Evolutionary conservation across 2,888 invertebrate genomes (phyloP).

Genomic region (Tetragnatha montana): DNA sequence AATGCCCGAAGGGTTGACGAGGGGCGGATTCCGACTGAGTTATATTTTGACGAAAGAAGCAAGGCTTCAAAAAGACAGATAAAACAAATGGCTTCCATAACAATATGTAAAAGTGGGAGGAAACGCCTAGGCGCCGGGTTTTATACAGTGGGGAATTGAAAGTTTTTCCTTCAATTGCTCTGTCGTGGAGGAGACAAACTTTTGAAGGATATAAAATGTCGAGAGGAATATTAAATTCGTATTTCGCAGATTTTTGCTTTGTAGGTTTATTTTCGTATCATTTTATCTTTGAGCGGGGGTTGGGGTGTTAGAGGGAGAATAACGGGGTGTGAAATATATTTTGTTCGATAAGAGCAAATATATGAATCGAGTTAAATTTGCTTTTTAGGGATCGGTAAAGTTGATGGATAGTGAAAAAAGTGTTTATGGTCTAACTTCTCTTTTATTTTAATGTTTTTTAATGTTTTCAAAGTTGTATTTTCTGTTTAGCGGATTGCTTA

Average conservation of each 20-base stretch:
- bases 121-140: neutral
- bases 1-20: neutral
- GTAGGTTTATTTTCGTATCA: slow-evolving; percentile 12
- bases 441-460: too few species aligned
- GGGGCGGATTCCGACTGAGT: slow-evolving; percentile 25
- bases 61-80: slow-evolving; percentile 28
- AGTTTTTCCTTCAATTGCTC: neutral
- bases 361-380: too few species aligned
- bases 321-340: neutral
- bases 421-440: too few species aligned
- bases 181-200: neutral
- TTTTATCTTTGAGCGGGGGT: neutral
- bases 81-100: slow-evolving; percentile 19
- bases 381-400: too few species aligned
- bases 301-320: neutral
- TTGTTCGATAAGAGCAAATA: too few species aligned
- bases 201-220: slow-evolving; percentile 3
- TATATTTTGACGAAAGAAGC: slow-evolving; percentile 45
- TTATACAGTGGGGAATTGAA: neutral
- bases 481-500: too few species aligned
- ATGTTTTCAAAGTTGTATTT: too few species aligned
- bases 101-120: neutral
- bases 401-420: too few species aligned
- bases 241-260: neutral
- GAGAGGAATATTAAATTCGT: neutral